A percentile compares a stretch with the other conserved stretches of the same genome.
Evolutionary conservation across 2,888 invertebrate genomes (phyloP).

Genomic region (Drosophila paramelanica): DNA sequence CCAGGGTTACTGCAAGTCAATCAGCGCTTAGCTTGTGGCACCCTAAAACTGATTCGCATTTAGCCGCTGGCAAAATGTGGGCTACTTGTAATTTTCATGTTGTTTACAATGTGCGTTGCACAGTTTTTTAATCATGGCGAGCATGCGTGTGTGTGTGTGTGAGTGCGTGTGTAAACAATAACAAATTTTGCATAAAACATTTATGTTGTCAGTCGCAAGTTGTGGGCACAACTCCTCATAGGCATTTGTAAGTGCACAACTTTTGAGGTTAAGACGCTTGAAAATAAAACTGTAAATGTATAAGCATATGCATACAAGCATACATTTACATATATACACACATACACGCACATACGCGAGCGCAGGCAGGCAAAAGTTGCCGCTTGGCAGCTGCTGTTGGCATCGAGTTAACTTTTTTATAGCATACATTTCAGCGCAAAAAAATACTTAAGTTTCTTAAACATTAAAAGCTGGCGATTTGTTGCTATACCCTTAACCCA

Average conservation of each 20-base stretch:
- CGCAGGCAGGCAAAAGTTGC: constrained; percentile 20
- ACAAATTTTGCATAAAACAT: constrained; percentile 70
- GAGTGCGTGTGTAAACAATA: constrained; percentile 64
- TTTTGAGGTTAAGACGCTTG: constrained; percentile 78
- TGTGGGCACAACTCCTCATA: constrained; percentile 19
- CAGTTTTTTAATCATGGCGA: constrained; percentile 61
- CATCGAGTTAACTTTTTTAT: constrained; percentile 43
- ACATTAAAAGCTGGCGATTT: constrained; percentile 18
- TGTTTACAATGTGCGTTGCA: constrained; percentile 33
- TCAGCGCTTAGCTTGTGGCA: not conserved
- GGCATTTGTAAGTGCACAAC: constrained; percentile 69
- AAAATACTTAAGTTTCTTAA: constrained; percentile 39
- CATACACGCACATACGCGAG: constrained; percentile 6
- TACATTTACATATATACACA: too few species aligned
- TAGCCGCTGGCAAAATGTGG: constrained; percentile 28
- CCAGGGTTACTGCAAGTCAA: constrained; percentile 5
- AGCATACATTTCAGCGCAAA: constrained; percentile 52
- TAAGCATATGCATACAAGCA: constrained; percentile 1
- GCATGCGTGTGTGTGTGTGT: constrained; percentile 14
- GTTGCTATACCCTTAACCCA: not conserved
- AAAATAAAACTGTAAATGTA: constrained; percentile 58
- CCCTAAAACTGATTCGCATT: constrained; percentile 7
- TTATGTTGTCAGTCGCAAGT: constrained; percentile 48
- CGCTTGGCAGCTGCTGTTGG: constrained; percentile 28
- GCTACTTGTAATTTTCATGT: constrained; percentile 40